Evolutionary conservation across 35 echinoderm and acorn worm genomes (phyloP).

Genomic region (Ophioderma brevispina): DNA sequence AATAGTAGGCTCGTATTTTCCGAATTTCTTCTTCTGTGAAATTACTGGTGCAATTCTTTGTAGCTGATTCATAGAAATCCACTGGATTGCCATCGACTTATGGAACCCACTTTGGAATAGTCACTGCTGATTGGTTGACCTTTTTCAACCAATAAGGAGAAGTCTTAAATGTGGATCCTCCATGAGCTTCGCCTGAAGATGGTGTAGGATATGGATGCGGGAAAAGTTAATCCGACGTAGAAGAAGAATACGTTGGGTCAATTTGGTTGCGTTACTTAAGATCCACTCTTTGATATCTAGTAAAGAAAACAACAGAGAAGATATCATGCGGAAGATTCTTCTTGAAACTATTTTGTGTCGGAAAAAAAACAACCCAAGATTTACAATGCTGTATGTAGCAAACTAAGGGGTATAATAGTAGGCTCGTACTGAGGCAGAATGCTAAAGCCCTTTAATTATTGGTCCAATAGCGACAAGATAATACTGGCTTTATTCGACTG

Average conservation of each 20-base stretch:
- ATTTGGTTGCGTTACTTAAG: not conserved
- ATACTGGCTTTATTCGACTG: no score
- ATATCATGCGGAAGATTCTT: not conserved
- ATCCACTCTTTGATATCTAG: not conserved
- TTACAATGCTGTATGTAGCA: no score
- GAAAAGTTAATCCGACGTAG: not conserved
- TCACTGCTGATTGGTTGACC: not conserved
- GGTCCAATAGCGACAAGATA: no score
- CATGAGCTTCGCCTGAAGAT: not conserved
- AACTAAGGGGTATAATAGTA: no score
- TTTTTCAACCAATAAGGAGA: not conserved
- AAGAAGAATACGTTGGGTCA: not conserved
- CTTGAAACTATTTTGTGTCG: not conserved
- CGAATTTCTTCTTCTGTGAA: not conserved
- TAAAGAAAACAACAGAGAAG: not conserved
- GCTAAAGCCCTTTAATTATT: no score
- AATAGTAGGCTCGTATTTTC: not conserved
- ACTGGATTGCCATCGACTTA: not conserved
- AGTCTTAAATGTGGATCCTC: not conserved
- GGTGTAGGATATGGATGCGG: not conserved
- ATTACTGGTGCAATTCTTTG: not conserved
- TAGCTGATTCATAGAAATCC: not conserved
- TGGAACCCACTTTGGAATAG: not conserved
- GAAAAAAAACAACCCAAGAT: no score
- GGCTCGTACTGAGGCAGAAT: no score